Conservation (phyloP, 2,888 invertebrate species). For the Macrosiphum euphorbiae region DNA sequence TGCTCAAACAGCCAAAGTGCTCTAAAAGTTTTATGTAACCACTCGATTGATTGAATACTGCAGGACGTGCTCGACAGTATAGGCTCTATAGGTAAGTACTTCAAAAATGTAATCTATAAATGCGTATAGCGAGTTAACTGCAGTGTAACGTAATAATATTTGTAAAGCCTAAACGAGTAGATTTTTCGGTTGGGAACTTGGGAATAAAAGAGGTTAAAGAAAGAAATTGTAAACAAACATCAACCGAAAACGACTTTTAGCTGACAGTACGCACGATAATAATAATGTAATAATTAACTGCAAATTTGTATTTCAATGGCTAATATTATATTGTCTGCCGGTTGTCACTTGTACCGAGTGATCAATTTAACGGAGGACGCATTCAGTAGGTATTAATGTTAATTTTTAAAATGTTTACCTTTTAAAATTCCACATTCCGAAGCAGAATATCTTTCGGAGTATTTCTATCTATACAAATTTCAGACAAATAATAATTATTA, state of each 20-base stretch:
- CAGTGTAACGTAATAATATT: neutral
- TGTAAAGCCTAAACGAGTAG: neutral
- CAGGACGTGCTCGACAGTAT: neutral
- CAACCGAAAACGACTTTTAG: neutral
- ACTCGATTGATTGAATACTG: slow-evolving; percentile 9
- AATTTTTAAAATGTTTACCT: no score
- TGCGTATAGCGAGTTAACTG: neutral
- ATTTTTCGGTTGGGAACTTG: neutral
- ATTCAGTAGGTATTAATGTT: no score
- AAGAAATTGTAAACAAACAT: neutral
- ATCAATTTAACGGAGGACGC: no score
- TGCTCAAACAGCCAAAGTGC: neutral
- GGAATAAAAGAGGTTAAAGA: neutral
- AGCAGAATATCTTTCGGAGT: no score
- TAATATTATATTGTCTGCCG: neutral
- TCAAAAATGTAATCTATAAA: neutral
- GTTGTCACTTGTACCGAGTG: neutral
- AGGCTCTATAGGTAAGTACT: neutral
- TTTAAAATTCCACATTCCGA: no score
- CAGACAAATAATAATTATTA: no score
- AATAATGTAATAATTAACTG: neutral
- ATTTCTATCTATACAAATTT: no score
- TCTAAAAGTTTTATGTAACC: neutral
- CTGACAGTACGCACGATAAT: neutral
- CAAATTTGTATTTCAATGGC: no score